Percentiles rank a stretch among this genome's conserved stretches.
Evolutionary conservation across 2,888 invertebrate genomes (phyloP).

Genomic region (Xestia rhomboidea): DNA sequence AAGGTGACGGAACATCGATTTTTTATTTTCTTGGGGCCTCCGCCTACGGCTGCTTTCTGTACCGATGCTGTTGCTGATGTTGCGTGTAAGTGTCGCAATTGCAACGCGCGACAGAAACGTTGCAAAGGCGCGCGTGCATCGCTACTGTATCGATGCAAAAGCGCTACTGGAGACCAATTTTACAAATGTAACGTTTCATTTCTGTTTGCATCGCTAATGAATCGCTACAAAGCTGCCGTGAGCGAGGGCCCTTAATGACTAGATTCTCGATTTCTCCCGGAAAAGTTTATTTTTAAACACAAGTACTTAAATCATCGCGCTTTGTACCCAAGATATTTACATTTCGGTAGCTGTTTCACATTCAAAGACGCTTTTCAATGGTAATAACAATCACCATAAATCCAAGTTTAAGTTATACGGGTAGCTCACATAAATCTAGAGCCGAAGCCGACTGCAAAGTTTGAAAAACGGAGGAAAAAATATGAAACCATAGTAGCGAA

Average conservation of each 20-base stretch:
- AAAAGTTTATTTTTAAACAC: slow-evolving; percentile 8
- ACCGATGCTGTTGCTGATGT: neutral
- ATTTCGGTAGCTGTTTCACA: slow-evolving; percentile 28
- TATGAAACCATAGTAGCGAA: slow-evolving; percentile 11
- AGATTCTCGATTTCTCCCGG: neutral
- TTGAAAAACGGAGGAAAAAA: slow-evolving; percentile 34
- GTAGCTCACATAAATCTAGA: slow-evolving; percentile 44
- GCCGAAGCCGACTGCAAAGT: slow-evolving; percentile 27
- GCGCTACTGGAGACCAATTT: neutral
- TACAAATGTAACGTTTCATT: neutral
- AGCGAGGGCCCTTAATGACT: neutral
- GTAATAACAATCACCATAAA: slow-evolving; percentile 61
- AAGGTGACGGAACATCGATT: slow-evolving; percentile 1
- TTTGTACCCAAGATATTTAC: slow-evolving; percentile 18
- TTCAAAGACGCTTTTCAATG: slow-evolving; percentile 51
- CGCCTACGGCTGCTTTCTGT: neutral
- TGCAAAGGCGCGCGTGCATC: neutral
- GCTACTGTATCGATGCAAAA: neutral
- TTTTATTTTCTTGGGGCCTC: neutral
- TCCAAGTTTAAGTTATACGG: slow-evolving; percentile 43
- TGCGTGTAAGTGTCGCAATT: neutral
- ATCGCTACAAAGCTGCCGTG: neutral
- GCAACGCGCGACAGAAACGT: neutral
- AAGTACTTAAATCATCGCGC: neutral
- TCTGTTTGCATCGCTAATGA: neutral